These are phyloP conservation scores for Cromileptes altivelis DNA, from an alignment of 2,113 vertebrate species.

Conservation along the genomic window DNA sequence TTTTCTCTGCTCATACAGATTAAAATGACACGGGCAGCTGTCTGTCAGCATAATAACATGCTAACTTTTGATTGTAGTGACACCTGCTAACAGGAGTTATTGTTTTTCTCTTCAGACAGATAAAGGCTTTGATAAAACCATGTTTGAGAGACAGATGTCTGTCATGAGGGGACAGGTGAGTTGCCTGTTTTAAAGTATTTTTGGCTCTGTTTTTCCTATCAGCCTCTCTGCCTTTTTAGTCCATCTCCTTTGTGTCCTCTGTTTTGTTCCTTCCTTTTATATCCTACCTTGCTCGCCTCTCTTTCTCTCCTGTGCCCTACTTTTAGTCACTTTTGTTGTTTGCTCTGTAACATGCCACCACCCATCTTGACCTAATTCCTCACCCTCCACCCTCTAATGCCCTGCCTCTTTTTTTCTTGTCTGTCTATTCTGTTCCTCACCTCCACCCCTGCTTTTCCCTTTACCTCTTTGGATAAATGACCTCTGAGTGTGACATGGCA, in stretches of 20 bases:
- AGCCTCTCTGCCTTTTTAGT: background rate
- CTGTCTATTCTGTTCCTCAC: background rate
- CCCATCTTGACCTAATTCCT: background rate
- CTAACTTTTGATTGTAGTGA: background rate
- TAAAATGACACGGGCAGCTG: background rate
- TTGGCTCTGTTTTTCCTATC: background rate
- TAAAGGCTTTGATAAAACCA: conserved; percentile 94
- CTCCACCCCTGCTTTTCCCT: background rate
- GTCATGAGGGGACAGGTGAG: conserved; percentile 99
- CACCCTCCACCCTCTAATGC: background rate
- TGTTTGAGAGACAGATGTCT: conserved; percentile 98
- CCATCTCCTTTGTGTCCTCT: background rate
- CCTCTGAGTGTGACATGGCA: background rate
- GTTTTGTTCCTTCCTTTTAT: conserved; percentile 21
- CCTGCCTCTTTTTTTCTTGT: conserved; percentile 2
- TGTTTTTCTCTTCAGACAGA: conserved; percentile 85
- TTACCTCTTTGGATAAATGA: background rate
- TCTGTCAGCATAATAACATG: too few relatives aligned
- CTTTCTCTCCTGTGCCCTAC: conserved; percentile 8
- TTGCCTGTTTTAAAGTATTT: background rate
- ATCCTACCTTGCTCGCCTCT: background rate
- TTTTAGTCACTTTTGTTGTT: conserved; percentile 6
- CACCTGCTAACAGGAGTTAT: background rate
- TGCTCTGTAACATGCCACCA: background rate
- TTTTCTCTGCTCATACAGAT: background rate